A percentile compares a stretch with the other conserved stretches of the same genome.
Conservation (phyloP, 2,113 vertebrate species). For the Mobula hypostoma region DNA sequence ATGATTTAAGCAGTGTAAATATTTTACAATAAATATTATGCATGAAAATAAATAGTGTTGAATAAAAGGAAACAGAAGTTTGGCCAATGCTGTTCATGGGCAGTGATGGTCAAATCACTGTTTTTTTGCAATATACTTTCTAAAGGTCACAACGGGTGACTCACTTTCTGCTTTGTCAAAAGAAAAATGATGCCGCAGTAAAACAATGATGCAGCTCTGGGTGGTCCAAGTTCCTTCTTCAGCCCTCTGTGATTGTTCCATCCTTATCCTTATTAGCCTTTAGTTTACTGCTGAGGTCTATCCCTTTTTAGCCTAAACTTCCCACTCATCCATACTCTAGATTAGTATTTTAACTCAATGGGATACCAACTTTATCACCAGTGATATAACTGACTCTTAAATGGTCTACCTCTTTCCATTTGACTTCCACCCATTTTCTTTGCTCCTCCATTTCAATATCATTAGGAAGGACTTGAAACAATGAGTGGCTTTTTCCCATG, state of each 20-base stretch:
- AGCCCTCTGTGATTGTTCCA: background rate
- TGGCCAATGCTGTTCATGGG: background rate
- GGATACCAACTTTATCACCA: background rate
- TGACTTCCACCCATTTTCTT: background rate
- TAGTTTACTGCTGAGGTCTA: background rate
- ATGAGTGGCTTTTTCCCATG: background rate
- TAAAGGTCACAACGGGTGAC: slow-evolving; percentile 29
- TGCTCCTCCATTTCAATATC: background rate
- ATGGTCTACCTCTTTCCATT: background rate
- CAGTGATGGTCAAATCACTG: background rate
- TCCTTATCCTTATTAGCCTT: too few species aligned
- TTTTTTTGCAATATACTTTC: slow-evolving; percentile 4
- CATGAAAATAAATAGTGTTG: slow-evolving; percentile 29
- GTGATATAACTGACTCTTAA: background rate
- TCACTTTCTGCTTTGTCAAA: slow-evolving; percentile 32
- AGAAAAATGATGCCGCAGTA: background rate
- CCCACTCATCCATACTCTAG: background rate
- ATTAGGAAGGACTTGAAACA: background rate
- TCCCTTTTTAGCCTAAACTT: background rate
- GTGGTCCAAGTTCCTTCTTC: background rate
- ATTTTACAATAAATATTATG: slow-evolving; percentile 31
- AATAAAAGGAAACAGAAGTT: slow-evolving; percentile 34
- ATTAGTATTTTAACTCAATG: background rate
- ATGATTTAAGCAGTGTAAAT: slow-evolving; percentile 32
- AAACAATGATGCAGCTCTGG: background rate